Conservation (phyloP, 2,888 invertebrate genomes). For the Sthenelais limicola region DNA sequence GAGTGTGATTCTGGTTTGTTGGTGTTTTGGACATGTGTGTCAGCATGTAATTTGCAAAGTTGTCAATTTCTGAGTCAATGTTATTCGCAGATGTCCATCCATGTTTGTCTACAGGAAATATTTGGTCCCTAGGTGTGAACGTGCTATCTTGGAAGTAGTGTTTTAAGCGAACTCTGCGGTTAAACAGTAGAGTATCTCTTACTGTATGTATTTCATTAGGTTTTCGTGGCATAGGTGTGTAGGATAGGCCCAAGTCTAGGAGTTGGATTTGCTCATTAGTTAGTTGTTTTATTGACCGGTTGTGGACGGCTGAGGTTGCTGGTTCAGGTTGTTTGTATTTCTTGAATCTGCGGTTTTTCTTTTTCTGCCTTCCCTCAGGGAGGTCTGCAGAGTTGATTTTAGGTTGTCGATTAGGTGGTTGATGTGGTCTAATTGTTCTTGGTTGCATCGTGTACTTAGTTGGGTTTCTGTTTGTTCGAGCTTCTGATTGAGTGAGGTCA, state of each 20-base stretch:
- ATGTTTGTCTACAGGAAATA: not conserved
- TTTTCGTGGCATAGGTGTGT: not conserved
- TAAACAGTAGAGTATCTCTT: conserved; percentile 5
- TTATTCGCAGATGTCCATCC: not conserved
- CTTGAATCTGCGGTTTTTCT: too few species aligned
- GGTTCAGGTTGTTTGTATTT: too few species aligned
- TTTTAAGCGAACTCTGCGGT: not conserved
- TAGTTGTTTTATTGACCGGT: not conserved
- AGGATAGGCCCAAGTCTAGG: not conserved
- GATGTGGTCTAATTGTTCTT: not conserved
- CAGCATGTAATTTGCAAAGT: not conserved
- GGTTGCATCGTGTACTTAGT: not conserved
- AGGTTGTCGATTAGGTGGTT: not conserved
- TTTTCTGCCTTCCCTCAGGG: too few species aligned
- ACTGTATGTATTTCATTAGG: not conserved
- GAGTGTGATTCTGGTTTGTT: not conserved
- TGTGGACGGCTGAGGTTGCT: too few species aligned
- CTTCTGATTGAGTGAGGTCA: not conserved
- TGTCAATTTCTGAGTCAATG: not conserved
- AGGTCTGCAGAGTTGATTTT: not conserved
- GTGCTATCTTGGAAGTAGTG: conserved; percentile 8
- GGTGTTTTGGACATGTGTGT: not conserved
- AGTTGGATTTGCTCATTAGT: not conserved
- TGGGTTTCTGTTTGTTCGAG: not conserved
- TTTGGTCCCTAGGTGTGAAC: not conserved